Percentiles rank a stretch among this genome's conserved stretches.
These are phyloP conservation scores for Aelia acuminata DNA, from an alignment of 2,888 invertebrate species.

Conservation along the genomic window DNA sequence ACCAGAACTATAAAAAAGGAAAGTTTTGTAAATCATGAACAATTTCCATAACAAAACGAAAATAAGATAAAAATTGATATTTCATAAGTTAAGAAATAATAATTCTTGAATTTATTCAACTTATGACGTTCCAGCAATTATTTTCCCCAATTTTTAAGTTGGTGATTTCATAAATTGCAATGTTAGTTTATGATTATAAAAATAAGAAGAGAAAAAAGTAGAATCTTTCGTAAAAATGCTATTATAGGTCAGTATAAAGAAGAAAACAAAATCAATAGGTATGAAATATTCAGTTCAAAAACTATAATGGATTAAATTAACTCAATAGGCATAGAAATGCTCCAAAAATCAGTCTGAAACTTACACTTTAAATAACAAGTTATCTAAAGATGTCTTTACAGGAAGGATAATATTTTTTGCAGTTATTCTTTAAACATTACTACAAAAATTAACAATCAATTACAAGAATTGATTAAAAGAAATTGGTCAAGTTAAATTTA, in stretches of 20 bases:
- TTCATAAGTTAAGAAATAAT: conserved; percentile 29
- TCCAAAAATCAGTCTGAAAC: not conserved
- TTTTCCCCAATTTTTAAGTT: not conserved
- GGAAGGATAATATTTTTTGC: not conserved
- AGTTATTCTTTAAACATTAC: no score
- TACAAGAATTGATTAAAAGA: no score
- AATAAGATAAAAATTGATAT: not conserved
- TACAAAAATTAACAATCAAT: no score
- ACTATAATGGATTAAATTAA: not conserved
- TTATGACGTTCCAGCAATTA: not conserved
- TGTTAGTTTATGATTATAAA: not conserved
- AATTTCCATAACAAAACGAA: not conserved
- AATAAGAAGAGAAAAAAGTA: no score
- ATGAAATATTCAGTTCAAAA: not conserved
- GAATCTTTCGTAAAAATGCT: no score
- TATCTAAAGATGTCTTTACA: no score
- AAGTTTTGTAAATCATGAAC: not conserved
- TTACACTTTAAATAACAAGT: not conserved
- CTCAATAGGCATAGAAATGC: not conserved
- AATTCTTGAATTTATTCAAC: not conserved
- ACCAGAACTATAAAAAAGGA: conserved; percentile 55
- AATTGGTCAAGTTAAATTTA: no score
- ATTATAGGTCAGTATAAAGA: no score
- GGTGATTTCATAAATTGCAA: not conserved
- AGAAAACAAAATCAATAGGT: not conserved